Base-by-base conservation (phyloP, 2,797 vertebrate species). In the Poecilia gillii region DNA sequence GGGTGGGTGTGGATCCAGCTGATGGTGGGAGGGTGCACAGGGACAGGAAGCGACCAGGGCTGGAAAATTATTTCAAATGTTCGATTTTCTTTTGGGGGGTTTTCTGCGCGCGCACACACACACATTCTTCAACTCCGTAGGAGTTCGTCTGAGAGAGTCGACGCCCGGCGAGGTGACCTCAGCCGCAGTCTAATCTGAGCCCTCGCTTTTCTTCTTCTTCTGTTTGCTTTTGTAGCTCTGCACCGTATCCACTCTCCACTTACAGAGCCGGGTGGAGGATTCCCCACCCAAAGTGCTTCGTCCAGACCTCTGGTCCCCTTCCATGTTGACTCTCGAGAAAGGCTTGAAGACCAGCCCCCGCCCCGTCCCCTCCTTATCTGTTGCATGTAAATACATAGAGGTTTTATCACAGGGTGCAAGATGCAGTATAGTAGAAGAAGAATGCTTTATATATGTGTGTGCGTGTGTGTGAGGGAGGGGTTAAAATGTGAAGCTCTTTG, bases 141-240 rank as follows among this genome's bases (percentile, higher is more conserved):
- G 78, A 4, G 16, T 43, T 33, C 81, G 82, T 80, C 72, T 81
- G 79, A 39, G 75, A 8, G 20, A 82, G 74, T 79, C 31, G 13
- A 49, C 3, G 20, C 53, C 39, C 46, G 74, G 49, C 23, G 73
- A 88, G 77, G 81, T 84, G 1, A 77, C 83, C 79, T 89, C 80
- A 85, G 85, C 85, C 78, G 83, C 87, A 78, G 80, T 85, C 84
- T 78, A 90, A 90, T 91, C 92, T 90, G 91, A 92, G 90, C 91
- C 89, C 84, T 80, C 3, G 46, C 49, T 78, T 72, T 77, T 81
- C 45, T 76, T 83, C 76, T 86, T 72, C 79, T 80, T 88, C 83
- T 78, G 12, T 90, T 92, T 91, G 81, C 86, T 91, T 93, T 89
- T 91, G 92, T 92, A 94, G 93, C 92, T 87, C 77, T 72, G 82